Conservation (phyloP, 2,888 invertebrate genomes). For the Heliconius hortense region DNA sequence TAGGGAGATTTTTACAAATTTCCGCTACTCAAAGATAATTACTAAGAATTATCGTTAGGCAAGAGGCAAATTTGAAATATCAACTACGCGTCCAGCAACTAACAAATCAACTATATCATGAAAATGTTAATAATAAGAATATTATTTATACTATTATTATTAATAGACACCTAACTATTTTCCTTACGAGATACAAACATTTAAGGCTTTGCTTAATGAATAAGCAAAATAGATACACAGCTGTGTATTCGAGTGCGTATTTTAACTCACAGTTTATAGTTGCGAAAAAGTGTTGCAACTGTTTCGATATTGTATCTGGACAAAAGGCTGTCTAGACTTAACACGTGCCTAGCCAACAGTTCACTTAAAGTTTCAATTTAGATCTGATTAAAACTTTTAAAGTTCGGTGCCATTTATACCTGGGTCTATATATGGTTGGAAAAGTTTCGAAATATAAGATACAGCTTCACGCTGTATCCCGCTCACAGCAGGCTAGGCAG, state of each 20-base stretch:
- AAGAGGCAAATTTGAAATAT: background rate
- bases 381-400: constrained; percentile 20
- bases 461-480: too few species aligned
- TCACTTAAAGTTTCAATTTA: constrained; percentile 34
- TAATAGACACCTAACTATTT: background rate
- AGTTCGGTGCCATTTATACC: background rate
- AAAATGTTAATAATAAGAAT: background rate
- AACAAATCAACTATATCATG: background rate
- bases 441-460: too few species aligned
- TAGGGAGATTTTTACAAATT: too few species aligned
- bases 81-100: background rate
- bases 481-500: too few species aligned
- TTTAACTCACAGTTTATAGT: constrained; percentile 38
- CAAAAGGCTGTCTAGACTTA: constrained; percentile 44
- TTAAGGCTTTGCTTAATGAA: constrained; percentile 24
- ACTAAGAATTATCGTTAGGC: too few species aligned
- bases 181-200: background rate
- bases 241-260: constrained; percentile 30
- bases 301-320: constrained; percentile 41
- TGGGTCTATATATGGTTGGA: too few species aligned
- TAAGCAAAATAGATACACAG: constrained; percentile 33
- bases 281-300: constrained; percentile 46
- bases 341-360: constrained; percentile 30
- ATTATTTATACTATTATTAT: background rate
- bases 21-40: too few species aligned